Base-by-base conservation (phyloP, 2,888 invertebrate genomes). In the Zelleria hepariella region DNA sequence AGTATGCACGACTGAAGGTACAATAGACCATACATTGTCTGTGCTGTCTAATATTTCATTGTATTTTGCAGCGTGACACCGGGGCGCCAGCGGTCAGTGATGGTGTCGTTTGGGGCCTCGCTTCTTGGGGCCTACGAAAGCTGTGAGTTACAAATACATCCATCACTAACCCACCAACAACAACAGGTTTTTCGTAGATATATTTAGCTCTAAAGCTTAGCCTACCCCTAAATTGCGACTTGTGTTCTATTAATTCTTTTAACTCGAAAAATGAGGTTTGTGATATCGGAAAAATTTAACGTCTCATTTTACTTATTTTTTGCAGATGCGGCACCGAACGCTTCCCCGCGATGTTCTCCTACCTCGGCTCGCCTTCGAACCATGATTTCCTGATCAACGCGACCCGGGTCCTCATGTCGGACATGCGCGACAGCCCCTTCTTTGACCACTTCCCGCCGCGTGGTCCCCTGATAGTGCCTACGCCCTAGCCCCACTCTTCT, bases 1-100 rank as follows among this genome's bases (percentile, higher is more conserved):
- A n/a, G n/a, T n/a, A n/a, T n/a, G n/a, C n/a, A n/a, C n/a, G n/a
- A n/a, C n/a, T n/a, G n/a, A n/a, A n/a, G n/a, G n/a, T n/a, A n/a
- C n/a, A n/a, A n/a, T n/a, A n/a, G n/a, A n/a, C n/a, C n/a, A n/a
- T n/a, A n/a, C n/a, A n/a, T n/a, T n/a, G n/a, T n/a, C n/a, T n/a
- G n/a, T n/a, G n/a, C n/a, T n/a, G n/a, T n/a, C n/a, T n/a, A n/a
- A n/a, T n/a, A n/a, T n/a, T n/a, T n/a, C n/a, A n/a, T 42, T 42
- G 15, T 42, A 42, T 42, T 55, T 65, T 65, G 1, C 69, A 88
- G 87, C 75, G 87, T 0, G 87, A 88, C 60, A 87, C 86, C 0
- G 87, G 87, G 4, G 86, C 87, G 0, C 87, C 87, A 47, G 87
- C 86, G 0, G 87, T 86, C 1, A 86, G 86, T 59, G 86, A 86